Evolutionary conservation across 2,113 vertebrate genomes (phyloP).

Genomic region (Vombatus ursinus): DNA sequence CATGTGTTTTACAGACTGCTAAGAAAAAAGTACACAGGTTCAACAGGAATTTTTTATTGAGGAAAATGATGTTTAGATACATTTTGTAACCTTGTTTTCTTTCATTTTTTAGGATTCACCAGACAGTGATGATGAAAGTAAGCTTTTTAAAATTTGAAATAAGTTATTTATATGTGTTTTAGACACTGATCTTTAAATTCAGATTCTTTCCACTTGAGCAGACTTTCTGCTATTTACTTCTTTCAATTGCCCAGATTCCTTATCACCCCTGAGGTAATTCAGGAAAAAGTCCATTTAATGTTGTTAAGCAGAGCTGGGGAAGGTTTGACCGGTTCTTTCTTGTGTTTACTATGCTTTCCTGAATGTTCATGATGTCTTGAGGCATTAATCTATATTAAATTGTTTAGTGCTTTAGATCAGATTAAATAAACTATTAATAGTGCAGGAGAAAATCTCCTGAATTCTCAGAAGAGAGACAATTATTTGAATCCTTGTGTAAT

Average conservation of each 20-base stretch:
- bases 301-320: background rate
- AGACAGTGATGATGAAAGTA: conserved; percentile 99
- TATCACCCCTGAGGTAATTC: background rate
- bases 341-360: background rate
- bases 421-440: background rate
- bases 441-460: background rate
- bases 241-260: background rate
- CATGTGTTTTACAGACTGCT: background rate
- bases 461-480: conserved; percentile 27
- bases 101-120: conserved; percentile 90
- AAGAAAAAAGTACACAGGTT: no score
- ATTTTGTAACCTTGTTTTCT: conserved; percentile 42
- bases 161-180: background rate
- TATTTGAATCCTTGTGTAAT: conserved; percentile 22
- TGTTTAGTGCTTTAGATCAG: background rate
- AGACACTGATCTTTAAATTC: background rate
- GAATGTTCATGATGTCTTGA: background rate
- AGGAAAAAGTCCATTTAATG: background rate
- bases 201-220: accelerated
- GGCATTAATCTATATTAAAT: background rate
- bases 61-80: background rate
- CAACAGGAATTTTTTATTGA: background rate
- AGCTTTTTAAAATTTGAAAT: conserved; percentile 49
- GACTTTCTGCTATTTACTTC: background rate
- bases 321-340: background rate